Base-by-base conservation (phyloP, 2,888 invertebrate genomes). In the Dolomedes plantarius region DNA sequence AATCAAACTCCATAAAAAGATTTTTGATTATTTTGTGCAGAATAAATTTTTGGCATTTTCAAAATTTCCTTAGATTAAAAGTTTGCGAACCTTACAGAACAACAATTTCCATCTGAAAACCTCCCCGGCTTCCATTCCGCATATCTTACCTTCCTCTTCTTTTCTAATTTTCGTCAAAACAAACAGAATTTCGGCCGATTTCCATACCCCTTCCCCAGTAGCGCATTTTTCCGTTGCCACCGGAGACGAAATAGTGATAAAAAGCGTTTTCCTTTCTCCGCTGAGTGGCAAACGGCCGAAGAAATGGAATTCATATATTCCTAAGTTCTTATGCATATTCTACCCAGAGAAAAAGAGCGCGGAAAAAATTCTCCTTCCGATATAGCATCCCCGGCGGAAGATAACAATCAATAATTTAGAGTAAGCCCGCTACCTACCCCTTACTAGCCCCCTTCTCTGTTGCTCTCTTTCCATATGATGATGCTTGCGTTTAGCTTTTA, bases 301-400 rank as follows among this genome's bases (percentile, higher is more conserved):
- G 46, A 46, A 46, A 46, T 46, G 46, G 46, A 46, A 46, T 46
- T 46, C 46, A 46, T 46, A 46, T 46, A 46, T 46, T 46, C 46
- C 46, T 16, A 16, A n/a, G 46, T 46, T 46, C 46, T 16, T 46
- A 46, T 11, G 46, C 46, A 46, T 46, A 46, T 46, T 46, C 46
- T 16, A 9, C 16, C 16, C 2, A 11, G 11, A 2, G 46, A 16
- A 46, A 46, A 46, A 46, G 16, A 16, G 13, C 16, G 9, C 9
- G 46, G 9, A 46, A 46, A 46, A 36, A 46, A 16, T 46, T 36
- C 11, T 16, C 7, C 46, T 16, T 46, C 16, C 46, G 9, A 46
- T 46, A 46, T 46, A 46, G 46, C 16, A 1, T 46, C 46, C 46
- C 46, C 16, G 16, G 46, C 46, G 46, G 46, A 46, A 46, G 46